A percentile compares a stretch with the other conserved stretches of the same genome.
phyloP scores from a whole-genome alignment of 2,113 vertebrate genomes.

The Carollia perspicillata region DNA sequence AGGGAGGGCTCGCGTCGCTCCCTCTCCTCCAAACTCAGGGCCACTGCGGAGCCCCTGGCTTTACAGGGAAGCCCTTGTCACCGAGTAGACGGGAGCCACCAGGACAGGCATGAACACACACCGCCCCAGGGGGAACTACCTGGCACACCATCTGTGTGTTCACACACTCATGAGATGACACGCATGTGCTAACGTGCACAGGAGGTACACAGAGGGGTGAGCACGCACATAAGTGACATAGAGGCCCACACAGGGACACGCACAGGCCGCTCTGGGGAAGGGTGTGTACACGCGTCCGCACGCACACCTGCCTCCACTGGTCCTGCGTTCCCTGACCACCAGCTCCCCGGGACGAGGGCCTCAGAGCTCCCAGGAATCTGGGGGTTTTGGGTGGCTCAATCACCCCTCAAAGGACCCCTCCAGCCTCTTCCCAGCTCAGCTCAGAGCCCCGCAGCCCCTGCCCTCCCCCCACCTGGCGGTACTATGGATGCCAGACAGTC shows the following conservation, averaged over 20 bases:
- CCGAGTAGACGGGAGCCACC: not conserved
- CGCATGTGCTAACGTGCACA: too few relatives aligned
- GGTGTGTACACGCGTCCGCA: too few relatives aligned
- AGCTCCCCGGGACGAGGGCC: not conserved
- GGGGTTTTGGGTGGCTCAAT: not conserved
- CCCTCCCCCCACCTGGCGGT: not conserved
- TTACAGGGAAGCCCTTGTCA: constrained; percentile 11
- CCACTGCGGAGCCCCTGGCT: not conserved
- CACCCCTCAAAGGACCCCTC: not conserved
- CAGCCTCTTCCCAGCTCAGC: not conserved
- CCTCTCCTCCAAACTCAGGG: not conserved
- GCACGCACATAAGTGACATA: not conserved
- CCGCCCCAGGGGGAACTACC: not conserved
- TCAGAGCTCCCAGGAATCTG: not conserved
- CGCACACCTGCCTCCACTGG: not conserved
- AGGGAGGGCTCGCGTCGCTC: not conserved
- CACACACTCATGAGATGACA: not conserved
- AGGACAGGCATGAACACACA: constrained; percentile 24
- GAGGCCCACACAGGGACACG: rapidly evolving
- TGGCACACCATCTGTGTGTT: constrained; percentile 39
- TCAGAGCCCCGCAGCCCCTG: not conserved
- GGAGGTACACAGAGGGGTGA: not conserved
- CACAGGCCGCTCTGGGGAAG: not conserved
- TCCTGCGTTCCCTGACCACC: not conserved
- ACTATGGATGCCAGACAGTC: not conserved